These are phyloP conservation scores for Asobara japonica DNA, from an alignment of 1,140 invertebrate species.

Conservation along the genomic window DNA sequence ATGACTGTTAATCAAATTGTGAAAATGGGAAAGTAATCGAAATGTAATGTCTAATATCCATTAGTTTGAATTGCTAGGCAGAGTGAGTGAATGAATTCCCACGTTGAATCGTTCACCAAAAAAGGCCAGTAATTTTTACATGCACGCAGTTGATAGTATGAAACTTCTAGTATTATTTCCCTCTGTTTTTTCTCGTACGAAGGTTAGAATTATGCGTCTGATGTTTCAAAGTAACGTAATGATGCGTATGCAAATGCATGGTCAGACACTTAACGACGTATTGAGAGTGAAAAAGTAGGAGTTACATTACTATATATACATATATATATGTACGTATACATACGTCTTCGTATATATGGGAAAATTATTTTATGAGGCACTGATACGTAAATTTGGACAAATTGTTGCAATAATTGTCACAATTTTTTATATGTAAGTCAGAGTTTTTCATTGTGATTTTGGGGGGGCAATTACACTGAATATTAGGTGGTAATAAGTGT, in stretches of 20 bases:
- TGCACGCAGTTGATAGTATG: slow-evolving; percentile 20
- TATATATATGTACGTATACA: background rate
- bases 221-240: slow-evolving; percentile 17
- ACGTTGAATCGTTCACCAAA: background rate
- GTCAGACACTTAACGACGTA: slow-evolving; percentile 7
- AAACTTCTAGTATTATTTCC: slow-evolving; percentile 14
- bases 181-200: slow-evolving; percentile 11
- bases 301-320: background rate
- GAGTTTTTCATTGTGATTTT: background rate
- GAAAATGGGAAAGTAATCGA: background rate
- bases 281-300: slow-evolving; percentile 1
- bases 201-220: slow-evolving; percentile 20
- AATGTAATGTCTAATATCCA: background rate
- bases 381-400: background rate
- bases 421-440: background rate
- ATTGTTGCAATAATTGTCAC: background rate
- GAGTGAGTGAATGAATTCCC: background rate
- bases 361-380: slow-evolving; percentile 1
- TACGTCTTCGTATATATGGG: background rate
- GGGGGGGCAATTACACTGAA: background rate
- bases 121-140: slow-evolving; percentile 21
- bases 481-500: background rate
- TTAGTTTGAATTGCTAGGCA: slow-evolving; percentile 12
- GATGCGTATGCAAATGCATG: slow-evolving; percentile 26
- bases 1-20: background rate